Conservation (phyloP, 2,113 vertebrate genomes). For the Scartelaos histophorus region DNA sequence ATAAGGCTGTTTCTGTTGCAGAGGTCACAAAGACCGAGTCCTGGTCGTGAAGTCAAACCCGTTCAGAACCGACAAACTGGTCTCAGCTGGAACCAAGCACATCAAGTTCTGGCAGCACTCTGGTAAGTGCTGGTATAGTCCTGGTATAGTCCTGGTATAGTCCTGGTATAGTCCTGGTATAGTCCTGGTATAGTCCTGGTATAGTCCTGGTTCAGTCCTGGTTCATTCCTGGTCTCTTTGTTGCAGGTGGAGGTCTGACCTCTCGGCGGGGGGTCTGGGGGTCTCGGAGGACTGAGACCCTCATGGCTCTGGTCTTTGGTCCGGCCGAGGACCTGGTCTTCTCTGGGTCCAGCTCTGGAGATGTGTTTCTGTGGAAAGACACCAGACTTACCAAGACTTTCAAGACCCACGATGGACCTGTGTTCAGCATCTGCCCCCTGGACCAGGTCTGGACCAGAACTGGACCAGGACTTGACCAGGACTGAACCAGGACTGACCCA, state of each 20-base stretch:
- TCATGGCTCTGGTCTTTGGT: conserved; percentile 94
- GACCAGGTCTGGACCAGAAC: conserved; percentile 84
- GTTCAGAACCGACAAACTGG: conserved; percentile 89
- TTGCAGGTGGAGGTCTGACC: conserved; percentile 90
- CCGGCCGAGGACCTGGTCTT: conserved; percentile 90
- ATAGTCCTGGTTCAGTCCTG: not conserved
- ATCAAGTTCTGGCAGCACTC: conserved; percentile 99
- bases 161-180: not conserved
- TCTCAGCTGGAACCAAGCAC: conserved; percentile 95
- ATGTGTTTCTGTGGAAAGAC: conserved; percentile 97
- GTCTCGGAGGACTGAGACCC: conserved; percentile 84
- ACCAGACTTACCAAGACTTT: conserved; percentile 88
- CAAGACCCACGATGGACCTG: conserved; percentile 95
- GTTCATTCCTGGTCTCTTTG: not conserved
- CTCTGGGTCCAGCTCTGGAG: conserved; percentile 91
- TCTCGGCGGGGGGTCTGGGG: conserved; percentile 87
- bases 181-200: not conserved
- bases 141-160: not conserved
- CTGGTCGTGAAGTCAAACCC: conserved; percentile 95
- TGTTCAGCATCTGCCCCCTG: conserved; percentile 95
- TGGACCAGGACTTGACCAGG: not conserved
- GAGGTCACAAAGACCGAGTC: conserved; percentile 96
- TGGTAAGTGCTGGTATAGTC: conserved; percentile 71
- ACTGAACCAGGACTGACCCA: not conserved
- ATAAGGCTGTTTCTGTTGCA: conserved; percentile 54